Evolutionary conservation across 1,140 invertebrate species (phyloP).

Genomic region (Apocrypta bakeri): DNA sequence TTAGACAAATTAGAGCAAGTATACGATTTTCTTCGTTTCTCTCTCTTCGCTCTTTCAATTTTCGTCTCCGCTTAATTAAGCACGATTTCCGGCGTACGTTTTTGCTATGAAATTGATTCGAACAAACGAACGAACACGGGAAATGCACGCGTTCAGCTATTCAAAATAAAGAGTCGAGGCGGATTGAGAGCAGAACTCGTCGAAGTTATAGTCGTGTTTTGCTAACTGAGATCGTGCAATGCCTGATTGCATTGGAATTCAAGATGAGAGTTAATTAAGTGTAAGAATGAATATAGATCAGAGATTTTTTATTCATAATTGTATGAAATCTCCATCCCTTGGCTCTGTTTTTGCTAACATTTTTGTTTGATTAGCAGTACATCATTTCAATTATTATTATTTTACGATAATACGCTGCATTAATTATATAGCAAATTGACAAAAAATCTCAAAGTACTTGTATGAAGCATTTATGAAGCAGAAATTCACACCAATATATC

Average conservation of each 20-base stretch:
- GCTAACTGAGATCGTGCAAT: not conserved
- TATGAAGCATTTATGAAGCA: not conserved
- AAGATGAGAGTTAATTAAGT: not conserved
- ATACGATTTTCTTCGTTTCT: not conserved
- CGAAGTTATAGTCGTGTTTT: not conserved
- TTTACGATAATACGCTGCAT: no score
- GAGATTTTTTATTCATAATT: not conserved
- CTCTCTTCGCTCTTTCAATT: no score
- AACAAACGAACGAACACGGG: not conserved
- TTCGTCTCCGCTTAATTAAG: conserved; percentile 12
- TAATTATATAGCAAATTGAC: no score
- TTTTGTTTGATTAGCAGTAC: no score
- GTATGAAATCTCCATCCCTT: no score
- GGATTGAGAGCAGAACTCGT: not conserved
- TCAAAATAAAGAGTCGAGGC: not conserved
- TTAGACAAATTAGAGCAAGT: not conserved
- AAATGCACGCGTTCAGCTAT: not conserved
- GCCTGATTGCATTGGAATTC: not conserved
- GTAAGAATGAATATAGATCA: not conserved
- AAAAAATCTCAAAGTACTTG: no score
- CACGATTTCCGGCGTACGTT: conserved; percentile 8
- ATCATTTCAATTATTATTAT: no score
- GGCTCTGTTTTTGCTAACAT: no score
- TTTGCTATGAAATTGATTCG: conserved; percentile 14
- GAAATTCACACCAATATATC: not conserved